phyloP scores from a whole-genome alignment of 2,888 invertebrate species.

The Drosophila limbata region DNA sequence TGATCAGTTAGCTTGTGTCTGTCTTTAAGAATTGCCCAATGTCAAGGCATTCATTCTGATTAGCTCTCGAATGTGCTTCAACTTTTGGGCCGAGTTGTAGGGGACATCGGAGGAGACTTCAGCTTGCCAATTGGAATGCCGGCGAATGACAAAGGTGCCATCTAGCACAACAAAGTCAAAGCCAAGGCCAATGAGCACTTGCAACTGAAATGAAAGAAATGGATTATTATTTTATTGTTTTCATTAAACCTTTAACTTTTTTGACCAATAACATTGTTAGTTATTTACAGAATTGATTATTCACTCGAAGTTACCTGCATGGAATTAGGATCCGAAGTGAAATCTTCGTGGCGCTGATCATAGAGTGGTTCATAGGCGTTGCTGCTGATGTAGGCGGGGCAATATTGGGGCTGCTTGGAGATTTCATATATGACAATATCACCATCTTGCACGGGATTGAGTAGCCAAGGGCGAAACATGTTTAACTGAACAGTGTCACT shows the following conservation, averaged over 20 bases:
- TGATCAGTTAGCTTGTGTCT: constrained; percentile 24
- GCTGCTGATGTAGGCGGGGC: constrained; percentile 37
- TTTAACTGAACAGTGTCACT: neutral
- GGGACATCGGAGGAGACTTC: neutral
- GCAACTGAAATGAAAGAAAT: constrained; percentile 19
- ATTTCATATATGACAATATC: constrained; percentile 11
- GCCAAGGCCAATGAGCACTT: constrained; percentile 29
- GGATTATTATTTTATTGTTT: neutral
- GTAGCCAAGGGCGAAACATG: constrained; percentile 25
- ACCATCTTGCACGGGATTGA: neutral
- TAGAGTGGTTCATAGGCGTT: constrained; percentile 41
- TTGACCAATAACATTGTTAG: no score
- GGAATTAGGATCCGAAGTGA: constrained; percentile 8
- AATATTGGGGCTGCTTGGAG: constrained; percentile 1
- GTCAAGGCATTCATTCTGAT: constrained; percentile 45
- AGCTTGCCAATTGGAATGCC: neutral
- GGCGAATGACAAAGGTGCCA: constrained; percentile 37
- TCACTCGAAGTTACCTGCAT: constrained; percentile 22
- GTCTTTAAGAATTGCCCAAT: constrained; percentile 5
- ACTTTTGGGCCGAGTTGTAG: neutral
- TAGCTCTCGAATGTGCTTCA: constrained; percentile 21
- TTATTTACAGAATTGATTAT: no score
- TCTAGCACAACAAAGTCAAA: constrained; percentile 48
- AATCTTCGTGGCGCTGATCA: constrained; percentile 32
- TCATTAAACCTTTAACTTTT: no score